phyloP scores from a whole-genome alignment of 37 sponge, comb jelly and placozoan genomes.

The Oopsacas minuta region DNA sequence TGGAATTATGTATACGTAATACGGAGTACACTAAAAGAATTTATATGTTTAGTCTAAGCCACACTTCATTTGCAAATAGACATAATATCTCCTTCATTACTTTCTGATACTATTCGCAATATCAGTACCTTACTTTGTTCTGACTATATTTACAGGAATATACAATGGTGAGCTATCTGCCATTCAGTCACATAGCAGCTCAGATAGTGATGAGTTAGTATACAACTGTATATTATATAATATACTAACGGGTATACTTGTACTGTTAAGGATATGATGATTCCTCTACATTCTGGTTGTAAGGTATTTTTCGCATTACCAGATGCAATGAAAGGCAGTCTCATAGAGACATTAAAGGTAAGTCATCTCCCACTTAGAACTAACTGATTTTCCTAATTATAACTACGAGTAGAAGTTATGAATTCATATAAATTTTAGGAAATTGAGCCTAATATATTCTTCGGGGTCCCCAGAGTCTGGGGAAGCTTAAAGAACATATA shows the following conservation, averaged over 20 bases:
- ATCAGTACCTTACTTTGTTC: too few species aligned
- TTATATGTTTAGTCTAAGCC: too few species aligned
- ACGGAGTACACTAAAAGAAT: too few species aligned
- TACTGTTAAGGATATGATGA: conserved; percentile 46
- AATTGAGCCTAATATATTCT: conserved; percentile 72
- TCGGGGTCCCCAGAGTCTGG: conserved; percentile 96
- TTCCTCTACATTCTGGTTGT: conserved; percentile 47
- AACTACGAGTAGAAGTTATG: too few species aligned
- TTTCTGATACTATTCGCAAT: too few species aligned
- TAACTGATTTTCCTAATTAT: too few species aligned
- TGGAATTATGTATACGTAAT: too few species aligned
- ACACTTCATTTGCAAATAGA: too few species aligned
- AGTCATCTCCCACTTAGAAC: too few species aligned
- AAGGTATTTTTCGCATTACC: conserved; percentile 84
- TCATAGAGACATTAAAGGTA: conserved; percentile 66
- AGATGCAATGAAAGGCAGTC: conserved; percentile 85
- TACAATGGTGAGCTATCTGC: conserved; percentile 73
- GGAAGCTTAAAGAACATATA: conserved; percentile 76
- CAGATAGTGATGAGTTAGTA: conserved; percentile 41
- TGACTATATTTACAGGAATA: too few species aligned
- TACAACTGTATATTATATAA: not conserved
- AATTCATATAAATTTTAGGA: too few species aligned
- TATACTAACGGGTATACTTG: not conserved
- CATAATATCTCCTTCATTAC: too few species aligned
- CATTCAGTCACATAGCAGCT: conserved; percentile 83